A percentile compares a stretch with the other conserved stretches of the same genome.
Conservation (phyloP, 92 coral and sea anemone species). For the Anthopleura xanthogrammica region DNA sequence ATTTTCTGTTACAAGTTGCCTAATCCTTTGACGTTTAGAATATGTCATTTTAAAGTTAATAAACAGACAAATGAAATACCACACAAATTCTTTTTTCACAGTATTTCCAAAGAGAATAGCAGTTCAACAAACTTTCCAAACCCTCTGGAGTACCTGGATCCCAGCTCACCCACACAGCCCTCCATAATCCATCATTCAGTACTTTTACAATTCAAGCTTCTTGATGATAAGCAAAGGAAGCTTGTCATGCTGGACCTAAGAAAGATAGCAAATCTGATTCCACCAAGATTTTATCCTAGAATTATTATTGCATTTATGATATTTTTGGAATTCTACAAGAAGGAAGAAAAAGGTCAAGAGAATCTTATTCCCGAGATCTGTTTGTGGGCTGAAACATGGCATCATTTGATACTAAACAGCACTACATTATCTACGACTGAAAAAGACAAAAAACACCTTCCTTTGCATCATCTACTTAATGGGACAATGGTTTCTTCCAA, state of each 20-base stretch:
- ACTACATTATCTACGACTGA: not conserved
- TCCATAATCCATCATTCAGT: not conserved
- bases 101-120: not conserved
- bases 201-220: conserved; percentile 24
- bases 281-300: conserved; percentile 44
- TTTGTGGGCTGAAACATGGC: conserved; percentile 49
- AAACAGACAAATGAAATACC: not conserved
- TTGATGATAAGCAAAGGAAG: conserved; percentile 34
- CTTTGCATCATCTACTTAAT: conserved; percentile 54
- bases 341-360: not conserved
- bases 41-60: not conserved
- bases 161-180: conserved; percentile 5
- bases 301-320: conserved; percentile 42
- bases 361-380: conserved; percentile 26
- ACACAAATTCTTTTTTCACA: not conserved
- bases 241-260: conserved; percentile 31
- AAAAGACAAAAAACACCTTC: not conserved
- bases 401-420: conserved; percentile 30
- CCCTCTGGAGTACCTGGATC: conserved; percentile 44
- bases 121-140: conserved; percentile 32
- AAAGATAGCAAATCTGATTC: conserved; percentile 31
- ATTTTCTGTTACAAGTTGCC: too few relatives aligned
- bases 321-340: conserved; percentile 37
- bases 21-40: too few relatives aligned
- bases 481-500: conserved; percentile 48